Evolutionary conservation across 2,797 vertebrate species (phyloP).

Genomic region (Spinus olivaceus): DNA sequence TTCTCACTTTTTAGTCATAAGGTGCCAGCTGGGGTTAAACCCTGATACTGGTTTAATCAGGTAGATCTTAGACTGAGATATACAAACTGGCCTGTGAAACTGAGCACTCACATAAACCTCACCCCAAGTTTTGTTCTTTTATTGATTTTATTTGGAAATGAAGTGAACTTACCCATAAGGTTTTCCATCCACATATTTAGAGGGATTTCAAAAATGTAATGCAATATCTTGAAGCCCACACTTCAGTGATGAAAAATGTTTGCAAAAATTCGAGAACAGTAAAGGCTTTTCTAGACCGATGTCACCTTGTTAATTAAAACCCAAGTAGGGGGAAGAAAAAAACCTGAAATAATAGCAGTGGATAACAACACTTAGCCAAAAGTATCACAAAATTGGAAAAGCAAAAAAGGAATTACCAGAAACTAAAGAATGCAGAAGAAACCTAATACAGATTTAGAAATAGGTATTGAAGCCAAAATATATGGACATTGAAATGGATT

Average conservation of each 20-base stretch:
- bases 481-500: not conserved
- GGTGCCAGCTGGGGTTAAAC: not conserved
- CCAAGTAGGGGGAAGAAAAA: accelerated
- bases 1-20: not conserved
- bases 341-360: not conserved
- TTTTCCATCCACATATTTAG: not conserved
- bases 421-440: not conserved
- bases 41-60: not conserved
- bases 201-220: not conserved
- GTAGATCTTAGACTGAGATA: not conserved
- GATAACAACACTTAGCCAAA: not conserved
- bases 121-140: not conserved
- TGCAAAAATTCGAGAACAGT: not conserved
- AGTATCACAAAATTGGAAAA: not conserved
- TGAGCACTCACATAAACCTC: not conserved
- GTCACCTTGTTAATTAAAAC: not conserved
- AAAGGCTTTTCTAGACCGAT: not conserved
- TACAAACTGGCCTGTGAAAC: not conserved
- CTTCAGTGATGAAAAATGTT: not conserved
- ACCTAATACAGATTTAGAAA: not conserved
- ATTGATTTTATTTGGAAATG: not conserved
- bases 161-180: not conserved
- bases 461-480: not conserved
- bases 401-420: not conserved
- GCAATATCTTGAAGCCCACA: not conserved